Conservation (phyloP, 2,797 vertebrate genomes). For the Acipenser oxyrinchus region DNA sequence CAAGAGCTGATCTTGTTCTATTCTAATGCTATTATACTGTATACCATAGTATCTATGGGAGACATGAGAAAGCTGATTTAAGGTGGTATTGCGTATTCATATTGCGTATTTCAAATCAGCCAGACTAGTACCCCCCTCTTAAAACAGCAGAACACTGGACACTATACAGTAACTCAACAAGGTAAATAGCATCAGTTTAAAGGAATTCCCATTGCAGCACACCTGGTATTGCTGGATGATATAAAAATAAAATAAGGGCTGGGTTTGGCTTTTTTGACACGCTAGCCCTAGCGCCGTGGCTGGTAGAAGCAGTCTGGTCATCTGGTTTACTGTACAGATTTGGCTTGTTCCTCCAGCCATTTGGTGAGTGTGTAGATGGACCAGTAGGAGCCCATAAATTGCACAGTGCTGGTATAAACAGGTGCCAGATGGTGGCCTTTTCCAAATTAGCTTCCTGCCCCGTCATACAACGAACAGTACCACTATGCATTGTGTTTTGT, state of each 20-base stretch:
- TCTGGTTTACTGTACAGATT: conserved; percentile 25
- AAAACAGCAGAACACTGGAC: too few species aligned
- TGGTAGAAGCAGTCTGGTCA: conserved; percentile 19
- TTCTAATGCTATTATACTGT: too few species aligned
- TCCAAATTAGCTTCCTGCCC: conserved; percentile 3
- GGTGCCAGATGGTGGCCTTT: conserved; percentile 23
- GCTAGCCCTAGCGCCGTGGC: background rate
- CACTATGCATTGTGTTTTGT: too few species aligned
- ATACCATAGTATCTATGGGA: too few species aligned
- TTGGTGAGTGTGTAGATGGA: conserved; percentile 22
- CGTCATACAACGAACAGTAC: background rate
- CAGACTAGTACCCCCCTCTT: too few species aligned
- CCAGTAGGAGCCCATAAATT: conserved; percentile 15
- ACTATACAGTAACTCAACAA: too few species aligned
- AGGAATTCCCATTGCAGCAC: too few species aligned
- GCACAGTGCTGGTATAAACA: conserved; percentile 12
- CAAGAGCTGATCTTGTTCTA: too few species aligned
- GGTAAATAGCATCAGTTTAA: too few species aligned
- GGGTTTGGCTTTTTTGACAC: background rate
- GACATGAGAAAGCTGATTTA: too few species aligned
- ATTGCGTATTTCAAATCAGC: too few species aligned
- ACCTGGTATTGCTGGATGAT: background rate
- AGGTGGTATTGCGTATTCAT: too few species aligned
- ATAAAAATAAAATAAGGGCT: background rate
- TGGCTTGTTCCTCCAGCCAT: conserved; percentile 25